Conservation (phyloP, 2,797 vertebrate genomes). For the Vultur gryphus region DNA sequence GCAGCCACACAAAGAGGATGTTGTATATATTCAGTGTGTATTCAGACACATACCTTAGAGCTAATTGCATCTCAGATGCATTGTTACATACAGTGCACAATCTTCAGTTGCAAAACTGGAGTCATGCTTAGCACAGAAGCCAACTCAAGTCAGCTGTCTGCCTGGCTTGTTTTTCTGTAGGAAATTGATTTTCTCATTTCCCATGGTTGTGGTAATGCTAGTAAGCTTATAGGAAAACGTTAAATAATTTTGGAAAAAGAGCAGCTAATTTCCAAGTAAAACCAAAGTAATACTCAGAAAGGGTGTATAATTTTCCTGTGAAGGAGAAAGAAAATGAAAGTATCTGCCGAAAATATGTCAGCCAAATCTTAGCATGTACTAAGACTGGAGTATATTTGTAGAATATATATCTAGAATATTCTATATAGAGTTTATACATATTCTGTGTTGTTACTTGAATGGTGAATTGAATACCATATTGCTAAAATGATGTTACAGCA, state of each 20-base stretch:
- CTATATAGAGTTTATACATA: background rate
- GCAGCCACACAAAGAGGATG: background rate
- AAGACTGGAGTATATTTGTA: background rate
- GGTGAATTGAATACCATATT: background rate
- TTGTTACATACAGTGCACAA: rapidly evolving
- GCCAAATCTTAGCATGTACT: background rate
- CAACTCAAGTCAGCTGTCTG: background rate
- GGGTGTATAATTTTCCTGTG: background rate
- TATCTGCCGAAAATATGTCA: background rate
- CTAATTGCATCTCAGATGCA: background rate
- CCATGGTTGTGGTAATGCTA: background rate
- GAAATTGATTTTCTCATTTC: background rate
- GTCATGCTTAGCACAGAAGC: background rate
- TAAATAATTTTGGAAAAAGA: background rate
- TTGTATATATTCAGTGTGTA: background rate
- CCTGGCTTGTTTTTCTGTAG: background rate
- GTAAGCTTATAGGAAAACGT: background rate
- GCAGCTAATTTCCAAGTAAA: background rate
- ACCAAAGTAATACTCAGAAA: background rate
- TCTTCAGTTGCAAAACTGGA: background rate
- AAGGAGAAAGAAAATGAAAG: background rate
- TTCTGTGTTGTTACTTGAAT: background rate
- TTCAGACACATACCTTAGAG: background rate
- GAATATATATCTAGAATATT: background rate
- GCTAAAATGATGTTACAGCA: background rate